Percentiles rank a stretch among this genome's conserved stretches.
phyloP scores from a whole-genome alignment of 2,888 invertebrate genomes.

The Hirtodrosophila histrioides region DNA sequence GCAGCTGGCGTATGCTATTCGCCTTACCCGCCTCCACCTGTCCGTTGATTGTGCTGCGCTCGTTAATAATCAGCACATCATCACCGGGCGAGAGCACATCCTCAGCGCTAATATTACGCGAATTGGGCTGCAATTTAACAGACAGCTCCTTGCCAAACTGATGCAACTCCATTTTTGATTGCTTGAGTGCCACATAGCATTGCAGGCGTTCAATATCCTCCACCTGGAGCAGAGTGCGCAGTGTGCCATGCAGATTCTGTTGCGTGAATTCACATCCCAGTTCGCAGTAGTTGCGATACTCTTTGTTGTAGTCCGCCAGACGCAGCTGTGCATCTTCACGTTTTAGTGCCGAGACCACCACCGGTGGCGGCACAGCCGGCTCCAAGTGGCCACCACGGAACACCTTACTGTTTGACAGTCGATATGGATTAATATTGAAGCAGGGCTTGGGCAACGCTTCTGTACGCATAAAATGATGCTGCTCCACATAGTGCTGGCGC shows the following conservation, averaged over 20 bases:
- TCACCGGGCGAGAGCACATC: constrained; percentile 65
- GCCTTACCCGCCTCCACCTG: constrained; percentile 4
- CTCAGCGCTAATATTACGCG: constrained; percentile 34
- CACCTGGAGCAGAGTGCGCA: constrained; percentile 73
- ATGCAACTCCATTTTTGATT: constrained; percentile 65
- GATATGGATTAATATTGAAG: constrained; percentile 69
- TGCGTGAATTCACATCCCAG: constrained; percentile 53
- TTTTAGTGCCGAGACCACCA: constrained; percentile 51
- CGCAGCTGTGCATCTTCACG: constrained; percentile 45
- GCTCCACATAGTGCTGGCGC: constrained; percentile 68
- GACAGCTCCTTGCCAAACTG: constrained; percentile 66
- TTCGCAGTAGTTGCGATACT: constrained; percentile 64
- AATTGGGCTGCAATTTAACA: constrained; percentile 43
- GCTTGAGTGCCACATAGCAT: constrained; percentile 60
- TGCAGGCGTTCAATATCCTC: constrained; percentile 77
- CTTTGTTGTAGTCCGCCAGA: constrained; percentile 46
- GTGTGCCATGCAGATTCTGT: constrained; percentile 52
- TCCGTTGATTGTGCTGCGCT: constrained; percentile 23
- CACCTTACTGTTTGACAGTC: constrained; percentile 49
- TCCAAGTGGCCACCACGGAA: constrained; percentile 44
- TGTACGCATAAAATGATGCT: constrained; percentile 81
- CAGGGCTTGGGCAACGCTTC: constrained; percentile 69
- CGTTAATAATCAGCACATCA: constrained; percentile 67
- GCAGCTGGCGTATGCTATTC: constrained; percentile 30
- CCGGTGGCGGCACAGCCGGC: constrained; percentile 46